Evolutionary conservation across 2,888 invertebrate genomes (phyloP).

Genomic region (Helobdella robusta): DNA sequence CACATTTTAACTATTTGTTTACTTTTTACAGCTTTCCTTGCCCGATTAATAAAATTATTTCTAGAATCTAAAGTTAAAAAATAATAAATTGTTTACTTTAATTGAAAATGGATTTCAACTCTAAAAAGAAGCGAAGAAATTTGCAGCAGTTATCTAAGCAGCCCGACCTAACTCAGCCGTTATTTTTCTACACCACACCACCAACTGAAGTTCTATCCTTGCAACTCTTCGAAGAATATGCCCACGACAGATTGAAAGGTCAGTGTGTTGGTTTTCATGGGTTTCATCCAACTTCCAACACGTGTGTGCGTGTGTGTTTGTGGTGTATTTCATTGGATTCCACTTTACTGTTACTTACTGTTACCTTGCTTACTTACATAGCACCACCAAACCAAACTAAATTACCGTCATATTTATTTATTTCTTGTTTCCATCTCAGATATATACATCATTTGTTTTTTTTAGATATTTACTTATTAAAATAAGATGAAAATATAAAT

Average conservation of each 20-base stretch:
- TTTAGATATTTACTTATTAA: background rate
- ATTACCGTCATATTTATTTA: too few species aligned
- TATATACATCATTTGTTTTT: background rate
- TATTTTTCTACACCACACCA: conserved; percentile 63
- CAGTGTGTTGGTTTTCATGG: too few species aligned
- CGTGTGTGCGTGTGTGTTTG: too few species aligned
- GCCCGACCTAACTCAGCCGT: conserved; percentile 29
- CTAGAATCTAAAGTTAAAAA: conserved; percentile 8
- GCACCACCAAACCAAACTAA: too few species aligned
- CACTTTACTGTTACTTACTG: too few species aligned
- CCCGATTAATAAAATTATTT: background rate
- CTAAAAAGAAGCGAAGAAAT: background rate
- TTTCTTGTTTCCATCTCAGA: too few species aligned
- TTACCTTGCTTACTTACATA: too few species aligned
- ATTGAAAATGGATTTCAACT: conserved; percentile 2
- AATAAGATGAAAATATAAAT: background rate
- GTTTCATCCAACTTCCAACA: too few species aligned
- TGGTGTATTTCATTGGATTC: too few species aligned
- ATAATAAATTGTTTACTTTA: background rate
- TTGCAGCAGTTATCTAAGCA: background rate
- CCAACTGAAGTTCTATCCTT: conserved; percentile 66
- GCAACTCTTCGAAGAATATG: conserved; percentile 76
- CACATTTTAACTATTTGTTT: background rate
- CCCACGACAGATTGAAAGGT: conserved; percentile 69
- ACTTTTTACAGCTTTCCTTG: background rate